phyloP scores from a whole-genome alignment of 1,140 invertebrate genomes.

The Schlechtendalia chinensis region DNA sequence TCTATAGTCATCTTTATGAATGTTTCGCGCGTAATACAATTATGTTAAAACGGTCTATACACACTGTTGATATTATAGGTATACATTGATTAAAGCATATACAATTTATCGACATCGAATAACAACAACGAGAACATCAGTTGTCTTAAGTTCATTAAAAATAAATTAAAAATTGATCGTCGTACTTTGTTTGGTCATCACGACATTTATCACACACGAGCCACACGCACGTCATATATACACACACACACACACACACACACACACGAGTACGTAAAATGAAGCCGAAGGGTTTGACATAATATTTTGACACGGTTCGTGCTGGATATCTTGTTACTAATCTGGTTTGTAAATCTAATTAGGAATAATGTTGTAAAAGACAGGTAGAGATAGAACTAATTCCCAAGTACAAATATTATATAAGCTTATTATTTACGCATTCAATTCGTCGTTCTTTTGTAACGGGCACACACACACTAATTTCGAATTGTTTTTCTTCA shows the following conservation, averaged over 20 bases:
- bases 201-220: not conserved
- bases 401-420: not conserved
- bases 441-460: not conserved
- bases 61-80: too few relatives aligned
- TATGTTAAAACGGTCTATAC: not conserved
- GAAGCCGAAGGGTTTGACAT: not conserved
- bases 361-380: not conserved
- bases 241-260: too few relatives aligned
- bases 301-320: not conserved
- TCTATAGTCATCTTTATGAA: not conserved
- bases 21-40: not conserved
- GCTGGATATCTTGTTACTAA: not conserved
- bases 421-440: not conserved
- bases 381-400: not conserved
- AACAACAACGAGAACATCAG: not conserved
- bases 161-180: not conserved
- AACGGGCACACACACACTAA: not conserved
- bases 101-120: not conserved
- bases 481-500: not conserved
- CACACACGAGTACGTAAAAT: too few relatives aligned
- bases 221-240: too few relatives aligned
- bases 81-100: too few relatives aligned
- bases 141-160: not conserved
- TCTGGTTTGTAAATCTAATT: conserved; percentile 4
- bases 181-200: not conserved